These are phyloP conservation scores for Euwallacea similis DNA, from an alignment of 1,140 invertebrate species.

Conservation along the genomic window DNA sequence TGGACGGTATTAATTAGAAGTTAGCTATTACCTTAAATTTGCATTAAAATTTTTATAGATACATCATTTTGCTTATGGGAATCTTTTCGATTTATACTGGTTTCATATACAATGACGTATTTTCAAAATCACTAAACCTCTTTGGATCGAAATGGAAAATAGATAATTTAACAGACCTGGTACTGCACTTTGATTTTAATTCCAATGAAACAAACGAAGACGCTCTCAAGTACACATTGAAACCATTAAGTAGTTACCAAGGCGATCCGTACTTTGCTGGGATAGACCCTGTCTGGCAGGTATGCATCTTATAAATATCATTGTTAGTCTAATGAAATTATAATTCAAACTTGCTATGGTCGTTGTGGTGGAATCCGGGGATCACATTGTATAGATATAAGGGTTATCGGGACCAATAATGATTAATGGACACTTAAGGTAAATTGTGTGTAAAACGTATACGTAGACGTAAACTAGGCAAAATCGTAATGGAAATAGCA, in stretches of 20 bases:
- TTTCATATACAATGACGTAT: conserved; percentile 95
- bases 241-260: conserved; percentile 32
- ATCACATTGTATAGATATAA: too few species aligned
- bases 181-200: conserved; percentile 58
- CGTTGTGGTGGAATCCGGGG: too few species aligned
- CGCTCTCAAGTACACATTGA: not conserved
- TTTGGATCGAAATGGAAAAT: conserved; percentile 75
- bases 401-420: too few species aligned
- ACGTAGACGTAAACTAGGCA: too few species aligned
- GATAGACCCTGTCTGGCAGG: conserved; percentile 92
- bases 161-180: conserved; percentile 47
- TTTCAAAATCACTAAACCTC: conserved; percentile 94
- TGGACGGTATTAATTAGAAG: conserved; percentile 80
- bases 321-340: conserved; percentile 2
- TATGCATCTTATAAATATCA: not conserved
- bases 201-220: conserved; percentile 54
- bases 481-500: too few species aligned
- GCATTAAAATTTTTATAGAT: conserved; percentile 57
- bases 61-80: conserved; percentile 97
- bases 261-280: conserved; percentile 80
- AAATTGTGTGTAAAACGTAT: too few species aligned
- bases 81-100: conserved; percentile 97
- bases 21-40: conserved; percentile 48
- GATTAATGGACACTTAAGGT: too few species aligned
- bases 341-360: not conserved